phyloP scores from a whole-genome alignment of 1,140 invertebrate species.

The Armadillidium nasatum region DNA sequence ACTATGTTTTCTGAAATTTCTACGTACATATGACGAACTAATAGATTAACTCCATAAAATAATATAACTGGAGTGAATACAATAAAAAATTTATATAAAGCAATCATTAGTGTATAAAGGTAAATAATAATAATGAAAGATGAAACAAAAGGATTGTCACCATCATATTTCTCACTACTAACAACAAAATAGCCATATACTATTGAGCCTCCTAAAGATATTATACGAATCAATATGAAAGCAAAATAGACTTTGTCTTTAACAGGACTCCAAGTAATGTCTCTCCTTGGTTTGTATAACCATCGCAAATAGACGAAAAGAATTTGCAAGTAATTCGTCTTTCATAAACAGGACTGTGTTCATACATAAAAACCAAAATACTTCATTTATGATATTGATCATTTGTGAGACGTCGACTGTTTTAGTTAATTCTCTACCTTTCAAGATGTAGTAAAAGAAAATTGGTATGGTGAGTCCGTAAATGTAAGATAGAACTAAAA shows the following conservation, averaged over 20 bases:
- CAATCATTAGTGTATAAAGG: not conserved
- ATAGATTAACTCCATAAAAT: not conserved
- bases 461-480: not conserved
- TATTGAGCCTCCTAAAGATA: not conserved
- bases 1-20: not conserved
- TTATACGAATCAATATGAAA: not conserved
- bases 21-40: not conserved
- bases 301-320: not conserved
- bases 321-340: not conserved
- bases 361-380: not conserved
- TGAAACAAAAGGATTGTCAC: not conserved
- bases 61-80: not conserved
- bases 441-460: not conserved
- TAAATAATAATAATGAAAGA: not conserved
- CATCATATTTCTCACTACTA: not conserved
- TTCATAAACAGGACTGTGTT: not conserved
- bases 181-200: not conserved
- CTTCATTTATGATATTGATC: not conserved
- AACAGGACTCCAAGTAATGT: not conserved
- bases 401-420: not conserved
- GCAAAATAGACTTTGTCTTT: not conserved
- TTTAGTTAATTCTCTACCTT: not conserved
- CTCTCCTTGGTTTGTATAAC: not conserved
- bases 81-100: not conserved
- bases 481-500: not conserved